phyloP scores from a whole-genome alignment of 2,113 vertebrate species.

The Mustelus asterias region DNA sequence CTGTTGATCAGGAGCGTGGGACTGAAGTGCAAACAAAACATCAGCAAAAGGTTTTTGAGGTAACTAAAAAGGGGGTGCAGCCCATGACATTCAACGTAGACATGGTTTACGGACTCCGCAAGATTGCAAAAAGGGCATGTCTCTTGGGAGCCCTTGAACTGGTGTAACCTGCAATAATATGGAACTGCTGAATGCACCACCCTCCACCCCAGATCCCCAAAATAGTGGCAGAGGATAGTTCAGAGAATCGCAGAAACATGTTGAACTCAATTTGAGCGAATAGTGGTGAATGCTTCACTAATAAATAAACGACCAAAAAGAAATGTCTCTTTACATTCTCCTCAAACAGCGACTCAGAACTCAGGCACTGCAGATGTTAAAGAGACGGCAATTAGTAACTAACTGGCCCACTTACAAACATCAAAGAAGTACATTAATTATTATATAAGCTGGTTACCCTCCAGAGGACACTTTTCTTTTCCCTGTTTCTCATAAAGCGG shows the following conservation, averaged over 20 bases:
- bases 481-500: background rate
- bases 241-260: background rate
- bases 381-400: background rate
- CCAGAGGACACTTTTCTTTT: background rate
- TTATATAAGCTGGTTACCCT: background rate
- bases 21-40: no score
- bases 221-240: background rate
- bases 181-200: no score
- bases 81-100: no score
- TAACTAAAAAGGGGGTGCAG: no score
- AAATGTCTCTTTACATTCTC: background rate
- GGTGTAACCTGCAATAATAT: no score
- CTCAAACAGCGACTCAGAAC: background rate
- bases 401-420: background rate
- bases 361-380: background rate
- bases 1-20: no score
- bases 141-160: no score
- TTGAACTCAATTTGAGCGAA: background rate
- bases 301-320: background rate
- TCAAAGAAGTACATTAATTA: background rate
- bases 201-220: no score
- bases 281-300: background rate
- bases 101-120: no score
- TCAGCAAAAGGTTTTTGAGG: no score
- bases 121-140: no score